These are phyloP conservation scores for Capitella teleta DNA, from an alignment of 1,140 invertebrate genomes.

Conservation along the genomic window DNA sequence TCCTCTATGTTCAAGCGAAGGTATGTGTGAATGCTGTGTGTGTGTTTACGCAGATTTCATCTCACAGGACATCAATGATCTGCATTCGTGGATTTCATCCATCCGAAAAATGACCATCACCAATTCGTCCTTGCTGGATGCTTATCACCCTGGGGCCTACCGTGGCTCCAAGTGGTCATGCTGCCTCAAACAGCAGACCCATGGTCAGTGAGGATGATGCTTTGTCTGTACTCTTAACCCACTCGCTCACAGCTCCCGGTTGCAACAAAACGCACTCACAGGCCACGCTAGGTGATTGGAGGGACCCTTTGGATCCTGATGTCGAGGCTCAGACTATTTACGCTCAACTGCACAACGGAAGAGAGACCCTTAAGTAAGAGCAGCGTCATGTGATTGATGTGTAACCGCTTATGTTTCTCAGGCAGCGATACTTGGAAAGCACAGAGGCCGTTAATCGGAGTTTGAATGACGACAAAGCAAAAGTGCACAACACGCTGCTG, in stretches of 20 bases:
- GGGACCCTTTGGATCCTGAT: constrained; percentile 19
- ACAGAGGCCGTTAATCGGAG: background rate
- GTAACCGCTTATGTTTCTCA: background rate
- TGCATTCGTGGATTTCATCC: constrained; percentile 21
- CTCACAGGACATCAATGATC: constrained; percentile 22
- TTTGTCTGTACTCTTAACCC: background rate
- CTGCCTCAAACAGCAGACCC: constrained; percentile 15
- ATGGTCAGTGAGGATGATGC: constrained; percentile 10
- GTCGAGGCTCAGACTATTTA: constrained; percentile 22
- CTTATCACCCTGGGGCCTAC: constrained; percentile 21
- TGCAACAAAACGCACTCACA: constrained; percentile 20
- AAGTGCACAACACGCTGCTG: background rate
- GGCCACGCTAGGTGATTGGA: constrained; percentile 22
- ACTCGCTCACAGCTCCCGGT: constrained; percentile 15
- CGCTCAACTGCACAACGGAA: constrained; percentile 16
- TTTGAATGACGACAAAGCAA: background rate
- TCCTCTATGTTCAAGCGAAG: constrained; percentile 23
- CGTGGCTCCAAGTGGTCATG: constrained; percentile 21
- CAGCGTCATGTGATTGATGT: background rate
- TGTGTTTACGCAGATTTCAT: no score
- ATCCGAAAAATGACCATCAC: constrained; percentile 20
- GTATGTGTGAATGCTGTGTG: constrained; percentile 8
- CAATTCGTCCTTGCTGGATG: constrained; percentile 16
- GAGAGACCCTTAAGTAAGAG: constrained; percentile 15
- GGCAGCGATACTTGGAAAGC: background rate